Conservation (phyloP, 2,113 vertebrate genomes). For the Phaethornis superciliosus region DNA sequence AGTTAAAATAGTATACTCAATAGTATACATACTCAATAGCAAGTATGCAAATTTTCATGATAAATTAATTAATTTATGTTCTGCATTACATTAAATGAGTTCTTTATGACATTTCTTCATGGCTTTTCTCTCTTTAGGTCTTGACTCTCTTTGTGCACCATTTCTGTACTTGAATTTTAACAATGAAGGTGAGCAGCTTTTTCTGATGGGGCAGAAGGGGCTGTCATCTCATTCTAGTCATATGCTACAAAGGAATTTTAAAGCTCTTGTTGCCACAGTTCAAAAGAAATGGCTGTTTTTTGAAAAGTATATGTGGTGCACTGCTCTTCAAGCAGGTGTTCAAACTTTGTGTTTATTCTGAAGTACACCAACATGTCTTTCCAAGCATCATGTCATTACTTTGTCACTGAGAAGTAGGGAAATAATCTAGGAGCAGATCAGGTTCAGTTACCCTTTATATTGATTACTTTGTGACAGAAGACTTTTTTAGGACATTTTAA, state of each 20-base stretch:
- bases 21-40: neutral
- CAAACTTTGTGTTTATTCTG: neutral
- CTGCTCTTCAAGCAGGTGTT: neutral
- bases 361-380: neutral
- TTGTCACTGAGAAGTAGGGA: neutral
- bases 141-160: slow-evolving; percentile 97
- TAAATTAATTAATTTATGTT: neutral
- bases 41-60: neutral
- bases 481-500: neutral
- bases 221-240: neutral
- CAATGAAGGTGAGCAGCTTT: slow-evolving; percentile 87
- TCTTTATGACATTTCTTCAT: neutral
- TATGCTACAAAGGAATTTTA: neutral
- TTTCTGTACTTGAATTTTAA: slow-evolving; percentile 98
- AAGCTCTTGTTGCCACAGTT: neutral
- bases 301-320: neutral
- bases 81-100: neutral
- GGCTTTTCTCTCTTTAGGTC: slow-evolving; percentile 76
- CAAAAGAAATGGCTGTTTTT: neutral
- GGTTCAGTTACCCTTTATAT: neutral
- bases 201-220: neutral
- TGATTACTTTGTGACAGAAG: neutral
- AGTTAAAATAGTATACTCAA: no score
- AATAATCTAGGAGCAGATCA: neutral
- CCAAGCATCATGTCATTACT: neutral